These are phyloP conservation scores for Boleophthalmus pectinirostris DNA, from an alignment of 2,113 vertebrate genomes.

Conservation along the genomic window DNA sequence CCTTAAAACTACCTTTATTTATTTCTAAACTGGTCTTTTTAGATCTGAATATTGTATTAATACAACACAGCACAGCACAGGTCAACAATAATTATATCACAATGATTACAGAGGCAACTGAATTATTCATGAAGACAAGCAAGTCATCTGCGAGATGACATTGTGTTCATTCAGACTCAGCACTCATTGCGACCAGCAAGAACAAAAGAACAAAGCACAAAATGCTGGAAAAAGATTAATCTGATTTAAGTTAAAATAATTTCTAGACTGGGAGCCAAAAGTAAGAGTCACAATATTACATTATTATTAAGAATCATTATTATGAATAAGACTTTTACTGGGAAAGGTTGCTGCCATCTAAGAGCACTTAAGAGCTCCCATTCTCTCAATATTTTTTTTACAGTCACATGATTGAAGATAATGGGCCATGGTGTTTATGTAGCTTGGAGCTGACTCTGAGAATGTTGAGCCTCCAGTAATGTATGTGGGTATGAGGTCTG, in stretches of 20 bases:
- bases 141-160: slow-evolving; percentile 6
- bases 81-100: neutral
- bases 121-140: slow-evolving; percentile 38
- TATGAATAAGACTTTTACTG: slow-evolving; percentile 4
- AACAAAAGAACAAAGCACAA: slow-evolving; percentile 2
- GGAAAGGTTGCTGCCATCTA: neutral
- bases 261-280: slow-evolving; percentile 6
- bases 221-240: slow-evolving; percentile 38
- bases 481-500: slow-evolving; percentile 27
- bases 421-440: slow-evolving; percentile 14
- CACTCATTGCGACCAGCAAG: neutral
- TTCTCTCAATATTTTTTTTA: slow-evolving; percentile 3
- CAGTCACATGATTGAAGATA: slow-evolving; percentile 14
- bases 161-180: slow-evolving; percentile 23
- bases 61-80: neutral
- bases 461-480: slow-evolving; percentile 18
- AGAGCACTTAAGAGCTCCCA: neutral
- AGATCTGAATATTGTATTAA: neutral
- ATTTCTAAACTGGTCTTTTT: neutral
- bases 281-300: neutral
- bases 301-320: neutral
- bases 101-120: slow-evolving; percentile 8
- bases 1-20: slow-evolving; percentile 14
- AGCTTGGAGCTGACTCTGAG: slow-evolving; percentile 14
- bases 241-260: slow-evolving; percentile 22